Evolutionary conservation across 2,888 invertebrate genomes (phyloP).

Genomic region (Cremastinae sp.): DNA sequence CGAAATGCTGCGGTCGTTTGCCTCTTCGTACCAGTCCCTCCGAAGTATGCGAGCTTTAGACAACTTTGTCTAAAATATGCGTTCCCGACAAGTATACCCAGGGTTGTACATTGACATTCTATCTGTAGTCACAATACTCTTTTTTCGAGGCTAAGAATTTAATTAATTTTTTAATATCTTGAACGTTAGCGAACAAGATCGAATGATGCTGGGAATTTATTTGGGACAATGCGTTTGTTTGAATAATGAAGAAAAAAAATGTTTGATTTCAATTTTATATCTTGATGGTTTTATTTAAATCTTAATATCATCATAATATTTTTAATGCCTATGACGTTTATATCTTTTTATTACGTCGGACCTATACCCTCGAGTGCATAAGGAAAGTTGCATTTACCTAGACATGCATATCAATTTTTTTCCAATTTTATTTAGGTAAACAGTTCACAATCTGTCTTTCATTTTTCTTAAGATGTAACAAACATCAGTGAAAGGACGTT

Average conservation of each 20-base stretch:
- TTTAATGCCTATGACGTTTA: no score
- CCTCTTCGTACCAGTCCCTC: constrained; percentile 21
- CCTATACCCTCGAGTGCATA: no score
- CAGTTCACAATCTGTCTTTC: constrained; percentile 32
- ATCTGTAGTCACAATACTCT: neutral
- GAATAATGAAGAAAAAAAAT: no score
- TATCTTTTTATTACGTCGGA: no score
- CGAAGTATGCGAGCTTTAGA: constrained; percentile 27
- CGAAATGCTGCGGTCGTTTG: constrained; percentile 53
- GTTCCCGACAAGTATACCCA: constrained; percentile 37
- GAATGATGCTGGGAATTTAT: no score
- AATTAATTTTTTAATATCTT: constrained; percentile 51
- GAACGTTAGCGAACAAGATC: no score
- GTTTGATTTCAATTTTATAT: no score
- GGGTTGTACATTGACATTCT: constrained; percentile 9
- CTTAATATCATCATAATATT: no score
- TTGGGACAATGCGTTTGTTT: constrained; percentile 20
- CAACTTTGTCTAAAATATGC: constrained; percentile 40
- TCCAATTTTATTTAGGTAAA: neutral
- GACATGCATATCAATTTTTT: no score
- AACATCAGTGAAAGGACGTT: constrained; percentile 15
- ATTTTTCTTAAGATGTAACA: constrained; percentile 8
- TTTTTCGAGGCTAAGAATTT: constrained; percentile 51
- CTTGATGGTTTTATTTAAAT: no score
- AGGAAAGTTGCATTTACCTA: no score